Evolutionary conservation across 1,140 invertebrate genomes (phyloP), one percentile per base, ranked within the genome.

Genomic region (Brachystomella parvula): DNA sequence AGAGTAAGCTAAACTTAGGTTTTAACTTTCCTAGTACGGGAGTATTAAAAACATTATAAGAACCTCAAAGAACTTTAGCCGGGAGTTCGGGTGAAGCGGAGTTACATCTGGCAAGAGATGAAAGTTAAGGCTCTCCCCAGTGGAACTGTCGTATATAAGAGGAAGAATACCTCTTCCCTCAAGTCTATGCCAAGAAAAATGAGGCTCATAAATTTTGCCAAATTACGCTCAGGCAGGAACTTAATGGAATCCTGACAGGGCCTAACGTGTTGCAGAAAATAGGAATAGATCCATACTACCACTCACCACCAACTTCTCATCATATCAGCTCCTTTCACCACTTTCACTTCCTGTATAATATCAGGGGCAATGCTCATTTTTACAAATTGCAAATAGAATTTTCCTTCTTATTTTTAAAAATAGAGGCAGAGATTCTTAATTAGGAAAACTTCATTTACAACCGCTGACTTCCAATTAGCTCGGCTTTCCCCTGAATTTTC

Each of bases 231-330:
- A 53, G 49, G 15, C 9, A 6, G 15, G 21, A 53, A 26, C 29
- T 60, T 29, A 60, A 29, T 26, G 6, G 58, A 33, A 29, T 31
- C 58, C 58, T 33, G 58, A 60, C 58, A 31, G 58, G 12, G 28
- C 58, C 6, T 33, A 29, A 53, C 49, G 49, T 53, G 49, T 53
- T 53, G 49, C 49, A 53, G 49, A 53, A 53, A 53, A 53, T 53
- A 53, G 28, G 24, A 60, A 60, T 29, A 60, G 58, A 29, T 33
- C 31, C 58, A 29, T 60, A 31, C 58, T 15, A 60, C 58, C 29
- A n/a, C 49, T 21, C 26, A 28, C 6, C 29, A 28, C 58, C 31
- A 28, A 9, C 58, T 9, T 26, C 31, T 6, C 58, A 3, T 60
- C 58, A 30, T 60, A 3, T 29, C 21, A 3, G 3, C 6, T 29